These are phyloP conservation scores for Barbus barbus DNA, from an alignment of 2,113 vertebrate genomes.

Conservation along the genomic window DNA sequence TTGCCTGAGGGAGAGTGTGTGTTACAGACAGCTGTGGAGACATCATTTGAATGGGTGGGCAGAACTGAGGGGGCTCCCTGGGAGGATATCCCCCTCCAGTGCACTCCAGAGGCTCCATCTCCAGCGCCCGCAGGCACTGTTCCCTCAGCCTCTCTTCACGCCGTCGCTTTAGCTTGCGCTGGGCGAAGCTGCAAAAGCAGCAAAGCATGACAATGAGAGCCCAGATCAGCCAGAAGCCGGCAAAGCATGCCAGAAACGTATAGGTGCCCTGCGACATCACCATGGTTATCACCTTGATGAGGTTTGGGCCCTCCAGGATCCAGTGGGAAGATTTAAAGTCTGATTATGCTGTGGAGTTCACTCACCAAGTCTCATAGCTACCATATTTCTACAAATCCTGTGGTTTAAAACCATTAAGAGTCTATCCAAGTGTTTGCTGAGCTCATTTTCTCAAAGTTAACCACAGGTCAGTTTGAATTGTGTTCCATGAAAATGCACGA, in stretches of 20 bases:
- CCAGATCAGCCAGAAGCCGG: slow-evolving; percentile 96
- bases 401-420: not conserved
- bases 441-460: slow-evolving; percentile 28
- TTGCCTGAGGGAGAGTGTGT: slow-evolving; percentile 71
- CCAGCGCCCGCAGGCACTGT: slow-evolving; percentile 83
- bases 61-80: slow-evolving; percentile 63
- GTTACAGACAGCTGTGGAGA: slow-evolving; percentile 66
- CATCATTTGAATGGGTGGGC: slow-evolving; percentile 59
- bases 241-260: slow-evolving; percentile 94
- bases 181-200: slow-evolving; percentile 95
- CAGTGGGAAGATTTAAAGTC: slow-evolving; percentile 5
- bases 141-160: slow-evolving; percentile 86
- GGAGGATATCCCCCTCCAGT: slow-evolving; percentile 38
- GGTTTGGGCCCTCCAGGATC: not conserved
- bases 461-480: no score
- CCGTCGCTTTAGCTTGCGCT: slow-evolving; percentile 85
- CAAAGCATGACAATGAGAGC: slow-evolving; percentile 89
- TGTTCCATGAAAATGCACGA: not conserved
- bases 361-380: slow-evolving; percentile 41
- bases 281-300: slow-evolving; percentile 75
- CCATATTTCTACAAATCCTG: slow-evolving; percentile 27
- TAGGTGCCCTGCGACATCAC: slow-evolving; percentile 97
- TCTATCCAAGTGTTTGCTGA: not conserved
- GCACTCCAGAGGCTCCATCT: slow-evolving; percentile 85
- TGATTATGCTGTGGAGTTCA: slow-evolving; percentile 3